A percentile compares a stretch with the other conserved stretches of the same genome.
phyloP scores from a whole-genome alignment of 2,888 invertebrate species.

The Trisateles emortualis region DNA sequence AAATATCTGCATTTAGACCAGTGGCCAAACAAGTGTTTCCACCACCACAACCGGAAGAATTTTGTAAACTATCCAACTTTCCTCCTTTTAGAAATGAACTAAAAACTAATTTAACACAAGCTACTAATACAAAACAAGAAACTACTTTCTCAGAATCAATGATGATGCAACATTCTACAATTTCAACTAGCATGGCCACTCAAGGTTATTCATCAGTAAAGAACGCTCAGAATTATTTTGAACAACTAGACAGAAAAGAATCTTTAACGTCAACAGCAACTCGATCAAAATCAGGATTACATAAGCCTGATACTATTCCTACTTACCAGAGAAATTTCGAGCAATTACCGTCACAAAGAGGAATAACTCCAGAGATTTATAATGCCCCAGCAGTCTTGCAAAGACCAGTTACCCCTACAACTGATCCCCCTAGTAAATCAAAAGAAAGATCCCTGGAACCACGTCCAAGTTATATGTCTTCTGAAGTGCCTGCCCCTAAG shows the following conservation, averaged over 20 bases:
- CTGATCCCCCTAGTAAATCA: constrained; percentile 72
- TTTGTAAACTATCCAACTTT: constrained; percentile 66
- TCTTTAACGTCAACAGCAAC: constrained; percentile 66
- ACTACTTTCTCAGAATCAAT: constrained; percentile 64
- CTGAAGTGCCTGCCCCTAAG: constrained; percentile 56
- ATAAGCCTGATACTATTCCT: constrained; percentile 88
- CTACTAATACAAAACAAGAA: constrained; percentile 63
- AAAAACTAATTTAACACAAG: constrained; percentile 68
- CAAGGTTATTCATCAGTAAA: constrained; percentile 74
- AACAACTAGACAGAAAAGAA: constrained; percentile 77
- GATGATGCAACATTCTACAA: constrained; percentile 61
- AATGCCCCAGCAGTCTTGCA: constrained; percentile 76
- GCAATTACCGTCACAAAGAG: constrained; percentile 86
- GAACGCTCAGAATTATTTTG: constrained; percentile 75
- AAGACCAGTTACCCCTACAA: constrained; percentile 74
- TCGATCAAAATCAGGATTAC: constrained; percentile 84
- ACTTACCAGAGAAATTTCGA: constrained; percentile 89
- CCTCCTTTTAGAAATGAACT: constrained; percentile 75
- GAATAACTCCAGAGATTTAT: constrained; percentile 85
- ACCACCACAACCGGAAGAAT: constrained; percentile 71
- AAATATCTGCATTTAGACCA: constrained; percentile 80
- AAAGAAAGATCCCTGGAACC: constrained; percentile 70
- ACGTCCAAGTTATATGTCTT: constrained; percentile 49
- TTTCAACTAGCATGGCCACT: constrained; percentile 57
- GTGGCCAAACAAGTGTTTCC: constrained; percentile 79